phyloP scores from a whole-genome alignment of 2,888 invertebrate genomes.

The Lasioglossum pauxillum region DNA sequence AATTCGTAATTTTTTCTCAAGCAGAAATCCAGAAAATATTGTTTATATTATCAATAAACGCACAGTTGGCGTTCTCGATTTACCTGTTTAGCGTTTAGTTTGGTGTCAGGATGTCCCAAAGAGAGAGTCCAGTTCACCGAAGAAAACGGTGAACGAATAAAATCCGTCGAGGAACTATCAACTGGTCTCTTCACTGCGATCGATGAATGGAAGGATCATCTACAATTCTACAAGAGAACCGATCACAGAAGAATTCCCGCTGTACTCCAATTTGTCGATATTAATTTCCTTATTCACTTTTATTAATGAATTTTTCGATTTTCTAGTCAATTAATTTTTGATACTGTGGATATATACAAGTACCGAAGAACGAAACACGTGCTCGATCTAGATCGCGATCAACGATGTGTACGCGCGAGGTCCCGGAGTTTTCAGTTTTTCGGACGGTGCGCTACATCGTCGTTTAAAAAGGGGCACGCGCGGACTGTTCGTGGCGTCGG shows the following conservation, averaged over 20 bases:
- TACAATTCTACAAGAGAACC: not conserved
- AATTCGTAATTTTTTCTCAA: too few species aligned
- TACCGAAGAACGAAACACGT: constrained; percentile 26
- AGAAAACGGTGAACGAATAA: not conserved
- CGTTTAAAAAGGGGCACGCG: constrained; percentile 74
- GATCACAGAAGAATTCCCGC: not conserved
- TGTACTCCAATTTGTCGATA: not conserved
- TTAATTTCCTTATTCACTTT: too few species aligned
- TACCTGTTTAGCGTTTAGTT: too few species aligned
- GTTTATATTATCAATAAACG: too few species aligned
- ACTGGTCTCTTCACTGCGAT: not conserved
- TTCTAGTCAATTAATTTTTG: too few species aligned
- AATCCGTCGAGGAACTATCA: not conserved
- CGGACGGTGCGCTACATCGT: constrained; percentile 70
- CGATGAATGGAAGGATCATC: not conserved
- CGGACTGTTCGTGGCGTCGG: constrained; percentile 72
- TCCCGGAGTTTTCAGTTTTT: constrained; percentile 58
- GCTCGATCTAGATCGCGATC: constrained; percentile 53
- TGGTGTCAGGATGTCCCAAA: too few species aligned
- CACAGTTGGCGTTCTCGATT: too few species aligned
- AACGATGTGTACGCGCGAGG: constrained; percentile 40
- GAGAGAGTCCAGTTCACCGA: not conserved
- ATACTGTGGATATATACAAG: not conserved
- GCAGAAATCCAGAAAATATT: too few species aligned
- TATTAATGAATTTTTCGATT: not conserved